Base-by-base conservation (phyloP, 2,113 vertebrate species). In the Melanostigma gelatinosum region DNA sequence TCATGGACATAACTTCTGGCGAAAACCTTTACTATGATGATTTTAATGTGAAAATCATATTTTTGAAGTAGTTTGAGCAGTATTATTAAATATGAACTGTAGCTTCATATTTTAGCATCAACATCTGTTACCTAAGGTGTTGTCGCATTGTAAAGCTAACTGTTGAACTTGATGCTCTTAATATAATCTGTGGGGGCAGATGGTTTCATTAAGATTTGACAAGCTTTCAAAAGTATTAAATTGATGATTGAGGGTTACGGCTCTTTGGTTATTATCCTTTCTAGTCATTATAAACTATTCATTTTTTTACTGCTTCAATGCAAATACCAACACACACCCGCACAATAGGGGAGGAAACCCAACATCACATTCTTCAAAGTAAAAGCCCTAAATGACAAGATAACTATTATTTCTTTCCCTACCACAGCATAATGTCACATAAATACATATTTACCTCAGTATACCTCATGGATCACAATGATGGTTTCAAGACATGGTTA, bases 161-260 rank as follows among this genome's bases (percentile, higher is more conserved):
- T 55, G 32, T 74, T 63, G 20, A 61, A 79, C 63, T 38, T 72
- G 50, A 65, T 86, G 72, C 12, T 57, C 32, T 46, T 55, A 82
- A 34, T 67, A 48, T 46, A 84, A 70, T 84, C n/a, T 73, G 58
- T 74, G 42, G 72, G 75, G 67, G 85, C 85, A 91, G 85, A 90
- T 90, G 88, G 88, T 75, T 85, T 85, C 78, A 90, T 90, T 87
- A 88, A 90, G 75, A 61, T 32, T 46, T 92, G 87, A 86, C 77
- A 87, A 79, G 85, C 68, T 60, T 75, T 79, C 63, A 77, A 40
- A 63, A 36, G 65, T 80, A 52, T 46, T 76, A 52, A 67, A 71
- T 74, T 69, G 55, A 83, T 75, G 76, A 89, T 62, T 57, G 75
- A 83, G 82, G 89, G 85, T 69, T 80, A 85, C 4, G 13, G 65